Conservation (phyloP, 1,140 invertebrate species). For the Epicauta chinensis region DNA sequence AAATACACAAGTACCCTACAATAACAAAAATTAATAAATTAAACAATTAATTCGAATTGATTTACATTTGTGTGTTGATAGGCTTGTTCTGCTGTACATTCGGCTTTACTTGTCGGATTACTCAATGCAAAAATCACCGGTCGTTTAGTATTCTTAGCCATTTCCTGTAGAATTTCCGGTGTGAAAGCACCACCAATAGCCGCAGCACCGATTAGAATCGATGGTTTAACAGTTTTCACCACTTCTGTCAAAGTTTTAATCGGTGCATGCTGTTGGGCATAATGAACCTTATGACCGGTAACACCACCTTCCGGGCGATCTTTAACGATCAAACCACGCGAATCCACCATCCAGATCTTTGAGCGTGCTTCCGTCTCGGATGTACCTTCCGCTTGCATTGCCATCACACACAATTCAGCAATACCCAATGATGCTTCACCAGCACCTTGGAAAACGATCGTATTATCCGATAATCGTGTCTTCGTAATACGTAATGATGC, state of each 20-base stretch:
- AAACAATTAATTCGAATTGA: slow-evolving; percentile 7
- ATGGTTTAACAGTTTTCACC: slow-evolving; percentile 71
- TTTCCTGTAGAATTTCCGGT: slow-evolving; percentile 69
- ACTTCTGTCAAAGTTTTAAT: slow-evolving; percentile 69
- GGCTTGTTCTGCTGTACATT: slow-evolving; percentile 94
- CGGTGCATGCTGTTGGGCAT: slow-evolving; percentile 64
- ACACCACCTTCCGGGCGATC: slow-evolving; percentile 67
- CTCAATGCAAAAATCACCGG: slow-evolving; percentile 94
- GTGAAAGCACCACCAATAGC: slow-evolving; percentile 82
- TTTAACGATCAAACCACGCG: slow-evolving; percentile 72
- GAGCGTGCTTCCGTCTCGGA: slow-evolving; percentile 60
- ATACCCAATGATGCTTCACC: slow-evolving; percentile 74
- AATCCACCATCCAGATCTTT: slow-evolving; percentile 69
- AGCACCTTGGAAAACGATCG: slow-evolving; percentile 86
- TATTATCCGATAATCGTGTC: slow-evolving; percentile 69
- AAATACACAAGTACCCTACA: slow-evolving; percentile 76
- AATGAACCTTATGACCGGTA: slow-evolving; percentile 67
- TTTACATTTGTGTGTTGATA: slow-evolving; percentile 75
- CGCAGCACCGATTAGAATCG: slow-evolving; percentile 79
- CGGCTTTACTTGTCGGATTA: slow-evolving; percentile 94
- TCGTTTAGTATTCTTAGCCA: slow-evolving; percentile 68
- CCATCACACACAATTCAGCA: slow-evolving; percentile 77
- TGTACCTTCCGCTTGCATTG: slow-evolving; percentile 77
- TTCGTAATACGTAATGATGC: slow-evolving; percentile 73
- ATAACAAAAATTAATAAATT: slow-evolving; percentile 13